Percentiles rank a stretch among this genome's conserved stretches.
These are phyloP conservation scores for Mus spicilegus DNA, from an alignment of 2,113 vertebrate species.

Conservation along the genomic window DNA sequence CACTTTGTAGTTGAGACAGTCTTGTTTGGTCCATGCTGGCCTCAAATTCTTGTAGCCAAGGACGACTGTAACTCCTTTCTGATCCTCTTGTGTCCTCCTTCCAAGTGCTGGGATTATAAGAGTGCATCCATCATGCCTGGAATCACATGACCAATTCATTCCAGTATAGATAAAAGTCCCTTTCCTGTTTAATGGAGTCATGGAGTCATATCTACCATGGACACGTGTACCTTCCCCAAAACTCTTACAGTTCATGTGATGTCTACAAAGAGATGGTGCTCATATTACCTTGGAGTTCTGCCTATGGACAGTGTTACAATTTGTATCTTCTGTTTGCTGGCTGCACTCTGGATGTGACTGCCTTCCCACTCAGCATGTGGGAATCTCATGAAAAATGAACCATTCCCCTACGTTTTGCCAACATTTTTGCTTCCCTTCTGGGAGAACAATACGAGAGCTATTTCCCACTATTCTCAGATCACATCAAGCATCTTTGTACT, in stretches of 20 bases:
- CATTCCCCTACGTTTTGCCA: constrained; percentile 2
- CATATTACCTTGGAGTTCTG: constrained; percentile 28
- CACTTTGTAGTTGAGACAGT: not conserved
- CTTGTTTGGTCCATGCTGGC: not conserved
- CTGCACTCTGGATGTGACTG: constrained; percentile 23
- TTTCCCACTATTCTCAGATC: constrained; percentile 4
- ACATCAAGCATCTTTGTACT: not conserved
- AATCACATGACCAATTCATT: not conserved
- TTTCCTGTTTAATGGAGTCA: not conserved
- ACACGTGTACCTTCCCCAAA: not conserved
- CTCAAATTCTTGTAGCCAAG: not conserved
- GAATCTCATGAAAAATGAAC: constrained; percentile 17
- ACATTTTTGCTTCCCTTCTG: not conserved
- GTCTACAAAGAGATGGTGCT: constrained; percentile 10
- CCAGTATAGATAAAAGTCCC: not conserved
- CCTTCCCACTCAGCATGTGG: not conserved
- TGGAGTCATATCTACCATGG: not conserved
- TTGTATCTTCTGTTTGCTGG: constrained; percentile 47
- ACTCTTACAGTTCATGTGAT: not conserved
- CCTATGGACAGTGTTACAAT: not conserved
- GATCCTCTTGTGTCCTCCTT: not conserved
- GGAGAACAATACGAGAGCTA: not conserved
- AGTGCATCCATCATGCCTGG: not conserved
- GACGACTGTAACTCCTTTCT: not conserved
- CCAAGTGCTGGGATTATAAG: not conserved